A percentile compares a stretch with the other conserved stretches of the same genome.
These are phyloP conservation scores for Cantharis flavilabris DNA, from an alignment of 2,888 invertebrate species.

Conservation along the genomic window DNA sequence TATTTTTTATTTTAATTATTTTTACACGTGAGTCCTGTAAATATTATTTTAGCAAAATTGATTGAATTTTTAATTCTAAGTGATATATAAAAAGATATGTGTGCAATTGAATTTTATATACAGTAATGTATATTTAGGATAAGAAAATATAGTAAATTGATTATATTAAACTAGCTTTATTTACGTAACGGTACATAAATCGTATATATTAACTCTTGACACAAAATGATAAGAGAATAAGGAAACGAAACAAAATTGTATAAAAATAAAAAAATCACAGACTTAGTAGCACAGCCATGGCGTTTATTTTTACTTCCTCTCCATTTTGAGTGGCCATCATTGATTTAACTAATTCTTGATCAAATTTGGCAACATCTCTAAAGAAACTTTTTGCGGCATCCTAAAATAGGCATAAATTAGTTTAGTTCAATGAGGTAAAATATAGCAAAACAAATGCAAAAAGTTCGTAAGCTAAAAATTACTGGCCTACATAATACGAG, in stretches of 20 bases:
- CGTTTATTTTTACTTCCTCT: not conserved
- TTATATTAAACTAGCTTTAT: not conserved
- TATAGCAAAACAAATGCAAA: too few species aligned
- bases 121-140: constrained; percentile 28
- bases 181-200: not conserved
- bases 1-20: not conserved
- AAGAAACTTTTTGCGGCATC: constrained; percentile 60
- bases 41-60: not conserved
- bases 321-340: not conserved
- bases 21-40: not conserved
- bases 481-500: too few species aligned
- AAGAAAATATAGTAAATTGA: constrained; percentile 6
- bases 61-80: not conserved
- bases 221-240: not conserved
- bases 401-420: constrained; percentile 48
- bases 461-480: too few species aligned
- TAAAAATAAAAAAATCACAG: not conserved
- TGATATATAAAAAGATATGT: constrained; percentile 17
- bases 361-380: constrained; percentile 57
- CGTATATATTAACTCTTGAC: not conserved
- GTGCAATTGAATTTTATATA: constrained; percentile 34
- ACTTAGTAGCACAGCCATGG: not conserved
- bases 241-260: not conserved
- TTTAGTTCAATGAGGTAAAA: too few species aligned
- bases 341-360: constrained; percentile 50